Percentiles rank a stretch among this genome's conserved stretches.
phyloP scores from a whole-genome alignment of 2,113 vertebrate genomes.

The Parotia lawesii region DNA sequence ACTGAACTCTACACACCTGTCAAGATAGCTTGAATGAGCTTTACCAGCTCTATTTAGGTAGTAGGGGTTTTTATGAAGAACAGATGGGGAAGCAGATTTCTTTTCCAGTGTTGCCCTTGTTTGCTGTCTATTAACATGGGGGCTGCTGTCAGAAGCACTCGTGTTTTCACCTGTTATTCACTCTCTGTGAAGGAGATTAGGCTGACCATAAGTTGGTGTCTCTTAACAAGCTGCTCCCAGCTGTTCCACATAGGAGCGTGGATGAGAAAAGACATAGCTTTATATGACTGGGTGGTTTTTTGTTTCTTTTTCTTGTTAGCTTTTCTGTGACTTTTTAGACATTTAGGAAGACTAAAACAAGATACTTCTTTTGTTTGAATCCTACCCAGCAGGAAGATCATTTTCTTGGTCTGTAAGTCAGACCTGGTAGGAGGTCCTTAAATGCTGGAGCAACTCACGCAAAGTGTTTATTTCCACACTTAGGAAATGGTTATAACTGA shows the following conservation, averaged over 20 bases:
- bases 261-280: not conserved
- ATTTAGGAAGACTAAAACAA: not conserved
- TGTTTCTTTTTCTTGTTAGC: not conserved
- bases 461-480: constrained; percentile 9
- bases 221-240: not conserved
- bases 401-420: not conserved
- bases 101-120: not conserved
- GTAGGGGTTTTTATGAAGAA: not conserved
- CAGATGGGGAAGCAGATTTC: not conserved
- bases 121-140: not conserved
- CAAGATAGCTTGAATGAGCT: not conserved
- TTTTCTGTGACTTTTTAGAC: not conserved
- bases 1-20: too few species aligned
- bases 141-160: not conserved
- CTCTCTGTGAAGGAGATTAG: not conserved
- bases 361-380: not conserved
- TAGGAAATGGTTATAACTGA: not conserved
- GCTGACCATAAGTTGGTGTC: not conserved
- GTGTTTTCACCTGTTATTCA: not conserved
- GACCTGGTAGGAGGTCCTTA: not conserved
- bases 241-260: not conserved
- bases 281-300: not conserved
- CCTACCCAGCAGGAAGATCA: not conserved
- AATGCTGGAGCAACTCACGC: not conserved
- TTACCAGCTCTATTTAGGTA: not conserved